phyloP scores from a whole-genome alignment of 2,797 vertebrate genomes.

The Martes flavigula region DNA sequence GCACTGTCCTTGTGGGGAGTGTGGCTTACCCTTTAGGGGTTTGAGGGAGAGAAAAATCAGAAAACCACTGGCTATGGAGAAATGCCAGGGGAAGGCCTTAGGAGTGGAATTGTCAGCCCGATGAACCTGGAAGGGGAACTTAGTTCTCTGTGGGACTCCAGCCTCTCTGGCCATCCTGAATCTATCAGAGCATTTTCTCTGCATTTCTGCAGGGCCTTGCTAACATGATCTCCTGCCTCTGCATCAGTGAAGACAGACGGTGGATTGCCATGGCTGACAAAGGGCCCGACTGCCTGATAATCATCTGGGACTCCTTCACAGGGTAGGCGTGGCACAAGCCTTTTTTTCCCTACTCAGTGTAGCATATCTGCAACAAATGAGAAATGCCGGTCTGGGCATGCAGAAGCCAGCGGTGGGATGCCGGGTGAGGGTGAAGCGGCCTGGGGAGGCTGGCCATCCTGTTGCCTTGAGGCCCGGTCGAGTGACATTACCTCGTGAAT shows the following conservation, averaged over 20 bases:
- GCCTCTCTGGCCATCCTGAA: neutral
- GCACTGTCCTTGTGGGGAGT: too few relatives aligned
- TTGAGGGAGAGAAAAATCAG: neutral
- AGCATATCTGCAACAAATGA: neutral
- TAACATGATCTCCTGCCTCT: constrained; percentile 90
- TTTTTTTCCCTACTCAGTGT: fast-evolving
- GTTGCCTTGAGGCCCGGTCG: neutral
- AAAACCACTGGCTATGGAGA: neutral
- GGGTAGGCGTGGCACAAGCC: constrained; percentile 84
- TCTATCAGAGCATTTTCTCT: neutral
- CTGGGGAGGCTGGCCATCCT: neutral
- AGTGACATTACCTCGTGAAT: neutral
- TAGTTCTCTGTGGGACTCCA: neutral
- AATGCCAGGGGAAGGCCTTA: fast-evolving
- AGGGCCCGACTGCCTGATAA: constrained; percentile 88
- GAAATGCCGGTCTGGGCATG: fast-evolving
- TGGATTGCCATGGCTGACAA: constrained; percentile 93
- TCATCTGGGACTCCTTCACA: constrained; percentile 95
- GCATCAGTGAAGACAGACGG: constrained; percentile 92
- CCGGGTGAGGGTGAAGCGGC: neutral
- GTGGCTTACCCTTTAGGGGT: neutral
- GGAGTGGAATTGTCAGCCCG: neutral
- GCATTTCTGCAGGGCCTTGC: constrained; percentile 85
- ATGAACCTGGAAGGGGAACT: neutral
- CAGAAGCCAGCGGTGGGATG: neutral